A percentile compares a stretch with the other conserved stretches of the same genome.
phyloP scores from a whole-genome alignment of 2,888 invertebrate species.

The Leptopilina drosophilae region DNA sequence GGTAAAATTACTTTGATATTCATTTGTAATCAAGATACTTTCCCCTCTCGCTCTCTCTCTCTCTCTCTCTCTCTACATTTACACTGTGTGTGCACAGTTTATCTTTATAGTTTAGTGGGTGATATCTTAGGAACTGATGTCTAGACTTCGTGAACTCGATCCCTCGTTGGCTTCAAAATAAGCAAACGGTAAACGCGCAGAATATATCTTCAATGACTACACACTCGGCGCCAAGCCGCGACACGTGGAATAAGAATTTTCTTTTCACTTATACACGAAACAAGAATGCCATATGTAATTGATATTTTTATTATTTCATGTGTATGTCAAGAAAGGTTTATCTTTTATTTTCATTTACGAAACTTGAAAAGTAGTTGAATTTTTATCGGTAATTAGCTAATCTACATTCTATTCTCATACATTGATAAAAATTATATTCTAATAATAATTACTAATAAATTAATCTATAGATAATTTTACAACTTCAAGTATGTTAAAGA shows the following conservation, averaged over 20 bases:
- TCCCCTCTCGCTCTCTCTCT: too few relatives aligned
- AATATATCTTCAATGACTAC: slow-evolving; percentile 20
- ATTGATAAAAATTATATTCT: too few relatives aligned
- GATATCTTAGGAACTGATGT: slow-evolving; percentile 34
- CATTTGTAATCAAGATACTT: not conserved
- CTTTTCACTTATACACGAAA: not conserved
- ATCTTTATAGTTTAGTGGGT: slow-evolving; percentile 15
- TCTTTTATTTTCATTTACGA: too few relatives aligned
- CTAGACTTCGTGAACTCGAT: slow-evolving; percentile 38
- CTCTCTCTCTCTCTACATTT: not conserved
- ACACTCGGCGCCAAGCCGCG: not conserved
- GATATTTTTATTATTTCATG: too few relatives aligned
- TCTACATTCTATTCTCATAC: too few relatives aligned
- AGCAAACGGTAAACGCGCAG: slow-evolving; percentile 37
- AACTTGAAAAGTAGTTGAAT: too few relatives aligned
- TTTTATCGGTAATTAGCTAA: too few relatives aligned
- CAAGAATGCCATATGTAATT: too few relatives aligned
- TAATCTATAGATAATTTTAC: too few relatives aligned
- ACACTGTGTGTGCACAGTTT: slow-evolving; percentile 12
- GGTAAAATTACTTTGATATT: slow-evolving; percentile 6
- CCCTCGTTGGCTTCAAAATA: slow-evolving; percentile 32
- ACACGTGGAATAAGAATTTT: not conserved
- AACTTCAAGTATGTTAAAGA: too few relatives aligned
- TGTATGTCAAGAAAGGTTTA: too few relatives aligned
- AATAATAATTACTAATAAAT: too few relatives aligned